These are phyloP conservation scores for Piliocolobus tephrosceles DNA, from an alignment of 2,113 vertebrate genomes.

Conservation along the genomic window DNA sequence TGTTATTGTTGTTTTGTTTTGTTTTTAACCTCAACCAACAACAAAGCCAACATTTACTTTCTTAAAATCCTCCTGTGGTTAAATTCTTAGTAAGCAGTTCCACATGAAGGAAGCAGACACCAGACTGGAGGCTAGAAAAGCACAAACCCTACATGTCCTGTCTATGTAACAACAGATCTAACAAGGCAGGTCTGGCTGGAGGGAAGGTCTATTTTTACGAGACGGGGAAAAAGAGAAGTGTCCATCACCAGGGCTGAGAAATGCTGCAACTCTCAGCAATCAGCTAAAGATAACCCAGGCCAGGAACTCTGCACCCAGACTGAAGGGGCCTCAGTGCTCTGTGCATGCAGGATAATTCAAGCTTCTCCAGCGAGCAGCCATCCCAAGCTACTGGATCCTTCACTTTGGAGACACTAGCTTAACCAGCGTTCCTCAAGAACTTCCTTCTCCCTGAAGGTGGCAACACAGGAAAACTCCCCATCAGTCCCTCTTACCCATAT, in stretches of 20 bases:
- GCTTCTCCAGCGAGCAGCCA: neutral
- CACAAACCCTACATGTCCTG: neutral
- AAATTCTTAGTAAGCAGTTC: slow-evolving; percentile 31
- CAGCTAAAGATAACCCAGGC: slow-evolving; percentile 58
- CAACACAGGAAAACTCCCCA: neutral
- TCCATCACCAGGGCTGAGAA: neutral
- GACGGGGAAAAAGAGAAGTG: slow-evolving; percentile 40
- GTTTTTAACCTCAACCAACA: neutral
- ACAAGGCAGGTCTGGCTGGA: neutral
- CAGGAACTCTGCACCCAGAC: neutral
- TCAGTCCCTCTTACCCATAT: neutral
- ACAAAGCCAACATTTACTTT: neutral
- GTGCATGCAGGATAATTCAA: too few species aligned
- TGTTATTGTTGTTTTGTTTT: neutral
- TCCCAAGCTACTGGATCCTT: neutral
- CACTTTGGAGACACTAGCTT: neutral
- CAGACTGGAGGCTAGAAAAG: neutral
- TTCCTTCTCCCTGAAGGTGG: neutral
- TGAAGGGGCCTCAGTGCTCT: neutral
- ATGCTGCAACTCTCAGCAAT: slow-evolving; percentile 54
- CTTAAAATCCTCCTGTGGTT: neutral
- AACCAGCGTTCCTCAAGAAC: neutral
- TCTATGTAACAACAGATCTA: neutral
- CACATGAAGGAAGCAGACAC: slow-evolving; percentile 19
- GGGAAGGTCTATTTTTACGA: slow-evolving; percentile 52